These are phyloP conservation scores for Anas acuta DNA, from an alignment of 2,797 vertebrate species.

Conservation along the genomic window DNA sequence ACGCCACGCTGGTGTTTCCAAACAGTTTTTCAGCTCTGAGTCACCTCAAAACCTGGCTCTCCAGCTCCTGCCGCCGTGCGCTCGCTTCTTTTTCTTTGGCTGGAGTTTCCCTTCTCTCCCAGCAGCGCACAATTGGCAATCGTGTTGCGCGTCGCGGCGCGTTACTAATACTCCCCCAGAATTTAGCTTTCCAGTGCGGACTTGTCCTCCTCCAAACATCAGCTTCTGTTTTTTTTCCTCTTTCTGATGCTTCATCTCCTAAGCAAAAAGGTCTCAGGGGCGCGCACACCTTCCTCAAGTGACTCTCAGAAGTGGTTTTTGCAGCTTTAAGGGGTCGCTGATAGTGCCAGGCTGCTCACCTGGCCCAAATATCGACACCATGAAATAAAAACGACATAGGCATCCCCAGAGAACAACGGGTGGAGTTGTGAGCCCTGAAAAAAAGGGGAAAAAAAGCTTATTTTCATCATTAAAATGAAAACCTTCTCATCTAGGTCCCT, in stretches of 20 bases:
- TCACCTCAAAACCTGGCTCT: neutral
- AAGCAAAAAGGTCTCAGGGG: too few species aligned
- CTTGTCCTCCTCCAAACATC: neutral
- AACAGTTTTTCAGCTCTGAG: accelerated
- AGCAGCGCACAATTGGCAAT: neutral
- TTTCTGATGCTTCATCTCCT: neutral
- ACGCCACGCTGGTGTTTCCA: neutral
- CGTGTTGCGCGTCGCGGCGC: neutral
- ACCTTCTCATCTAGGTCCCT: neutral
- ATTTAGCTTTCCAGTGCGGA: neutral
- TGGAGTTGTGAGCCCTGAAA: neutral
- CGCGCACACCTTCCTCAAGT: too few species aligned
- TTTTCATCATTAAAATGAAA: neutral
- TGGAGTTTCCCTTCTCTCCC: accelerated
- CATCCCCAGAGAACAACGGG: too few species aligned
- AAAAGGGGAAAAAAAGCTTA: neutral
- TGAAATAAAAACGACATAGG: too few species aligned
- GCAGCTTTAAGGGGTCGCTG: too few species aligned
- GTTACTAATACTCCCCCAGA: neutral
- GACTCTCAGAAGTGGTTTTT: too few species aligned
- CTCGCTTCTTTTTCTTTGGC: neutral
- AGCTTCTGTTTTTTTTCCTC: too few species aligned
- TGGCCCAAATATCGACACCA: too few species aligned
- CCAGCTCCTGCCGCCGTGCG: neutral
- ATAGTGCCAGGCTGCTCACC: too few species aligned